Base-by-base conservation (phyloP, 1,140 invertebrate species). In the Drosophila truncata region DNA sequence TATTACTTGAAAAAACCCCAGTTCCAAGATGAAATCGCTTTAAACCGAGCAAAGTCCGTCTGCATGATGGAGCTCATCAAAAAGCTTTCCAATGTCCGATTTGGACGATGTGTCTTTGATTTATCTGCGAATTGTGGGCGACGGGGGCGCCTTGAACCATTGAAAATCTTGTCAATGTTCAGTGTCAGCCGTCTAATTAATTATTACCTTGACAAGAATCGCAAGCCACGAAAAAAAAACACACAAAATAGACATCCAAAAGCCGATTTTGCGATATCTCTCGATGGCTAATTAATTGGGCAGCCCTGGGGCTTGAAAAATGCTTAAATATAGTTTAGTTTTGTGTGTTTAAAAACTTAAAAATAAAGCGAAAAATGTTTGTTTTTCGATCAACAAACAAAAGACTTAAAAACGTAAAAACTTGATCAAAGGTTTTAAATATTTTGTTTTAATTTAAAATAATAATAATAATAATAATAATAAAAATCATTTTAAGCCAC, bases 161-260 rank as follows among this genome's bases (percentile, higher is more conserved):
- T 70, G 74, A 70, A 70, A 78, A 78, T 78, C 75, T 71, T 78
- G 75, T 78, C 75, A 78, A 70, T 70, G 50, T 69, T 78, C 73
- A 78, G 74, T 78, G 74, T 78, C 73, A 65, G 74, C 42, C 37
- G 41, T 69, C 55, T 57, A 78, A 78, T 78, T 78, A 78, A 72
- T 72, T 72, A 72, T 72, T 39, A 78, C 75, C 75, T 78, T 78
- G 75, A 62, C 74, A 78, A 78, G 75, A 78, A 78, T 78, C 42
- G 75, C 75, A 39, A 61, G 47, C 62, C 62, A 42, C 18, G 14
- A 47, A 55, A 72, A 41, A 10, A 33, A 35, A 41, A 23, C 23
- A 44, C 8, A 55, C n/a, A 41, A 64, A 44, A 18, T 20, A 61
- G 23, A 63, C 10, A 27, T 16, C 13, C 35, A 46, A 72, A 78